Evolutionary conservation across 30 jellyfish, hydroid and myxozoan species (phyloP), one percentile per base, ranked within the genome.

Genomic region (Turritopsis dohrnii): DNA sequence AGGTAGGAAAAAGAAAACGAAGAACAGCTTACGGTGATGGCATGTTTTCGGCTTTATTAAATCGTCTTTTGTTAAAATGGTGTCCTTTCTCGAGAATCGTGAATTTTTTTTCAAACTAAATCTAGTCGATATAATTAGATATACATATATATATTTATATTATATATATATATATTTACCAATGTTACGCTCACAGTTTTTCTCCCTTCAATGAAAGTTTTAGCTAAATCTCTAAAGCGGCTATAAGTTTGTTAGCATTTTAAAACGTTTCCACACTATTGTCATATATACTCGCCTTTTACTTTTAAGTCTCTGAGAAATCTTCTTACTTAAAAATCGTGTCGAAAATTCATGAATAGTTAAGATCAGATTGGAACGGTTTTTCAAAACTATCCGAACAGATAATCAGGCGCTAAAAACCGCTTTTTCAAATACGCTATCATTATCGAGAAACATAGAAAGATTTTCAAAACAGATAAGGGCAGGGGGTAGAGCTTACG

Each of bases 391-490:
- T 69, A 69, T 69, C 77, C 77, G 30, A 69, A 69, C 16, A 69
- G 77, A 69, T 69, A 69, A 69, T 69, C 77, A n/a, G 16, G 77
- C 77, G 77, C 77, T 69, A 69, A 69, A 41, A 69, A 69, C 77
- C 77, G 77, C 77, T 69, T 69, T 69, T 69, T 69, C 77, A 69
- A 41, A 69, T 69, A 69, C 77, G 9, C 30, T 69, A 9, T 69
- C 77, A 69, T 69, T 69, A 69, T 69, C 77, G 77, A 69, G 77
- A 5, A 41, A 41, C 60, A 41, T 41, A 41, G 60, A 41, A 41
- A 41, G 60, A 41, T 41, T 41, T 41, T 41, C 9, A 41, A 41
- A 41, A 41, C 60, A 41, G 60, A 41, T 41, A 41, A 41, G 60
- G 13, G 13, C 60, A 41, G 60, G 60, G 60, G 60, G 60, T 41